Evolutionary conservation across 2,113 vertebrate species (phyloP).

Genomic region (Calypte anna): DNA sequence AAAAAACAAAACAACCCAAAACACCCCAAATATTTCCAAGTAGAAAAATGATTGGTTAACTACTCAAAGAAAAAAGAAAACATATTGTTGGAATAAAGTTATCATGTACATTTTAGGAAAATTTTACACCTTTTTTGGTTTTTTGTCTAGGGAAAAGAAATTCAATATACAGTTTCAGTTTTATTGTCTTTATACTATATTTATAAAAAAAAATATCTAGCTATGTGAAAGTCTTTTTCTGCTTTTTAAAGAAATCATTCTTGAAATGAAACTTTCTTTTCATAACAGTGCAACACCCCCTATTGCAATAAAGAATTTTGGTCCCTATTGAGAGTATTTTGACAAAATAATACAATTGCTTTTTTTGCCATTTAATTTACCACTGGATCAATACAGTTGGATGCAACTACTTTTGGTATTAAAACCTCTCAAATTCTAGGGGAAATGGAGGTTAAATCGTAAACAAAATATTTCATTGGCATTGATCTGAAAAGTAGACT

Average conservation of each 20-base stretch:
- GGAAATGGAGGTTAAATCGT: conserved; percentile 58
- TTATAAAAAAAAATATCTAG: conserved; percentile 9
- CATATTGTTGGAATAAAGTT: background rate
- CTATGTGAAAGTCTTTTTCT: background rate
- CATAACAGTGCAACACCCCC: conserved; percentile 5
- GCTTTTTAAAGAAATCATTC: background rate
- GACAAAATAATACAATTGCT: conserved; percentile 24
- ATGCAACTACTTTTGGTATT: conserved; percentile 43
- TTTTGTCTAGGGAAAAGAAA: conserved; percentile 10
- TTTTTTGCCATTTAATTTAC: conserved; percentile 68
- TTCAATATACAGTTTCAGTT: conserved; percentile 44
- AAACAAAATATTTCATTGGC: conserved; percentile 73
- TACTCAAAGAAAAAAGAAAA: background rate
- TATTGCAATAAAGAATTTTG: conserved; percentile 27
- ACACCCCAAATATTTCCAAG: background rate
- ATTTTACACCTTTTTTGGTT: background rate
- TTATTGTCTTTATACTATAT: conserved; percentile 37
- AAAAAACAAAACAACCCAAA: background rate
- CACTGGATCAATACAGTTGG: conserved; percentile 50
- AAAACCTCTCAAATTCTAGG: conserved; percentile 46
- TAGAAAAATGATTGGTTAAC: background rate
- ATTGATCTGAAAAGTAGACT: conserved; percentile 63
- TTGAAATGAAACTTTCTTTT: conserved; percentile 42
- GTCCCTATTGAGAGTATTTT: conserved; percentile 20
- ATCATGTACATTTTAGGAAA: background rate